These are phyloP conservation scores for Drosophila suboccidentalis DNA, from an alignment of 2,888 invertebrate genomes.

Conservation along the genomic window DNA sequence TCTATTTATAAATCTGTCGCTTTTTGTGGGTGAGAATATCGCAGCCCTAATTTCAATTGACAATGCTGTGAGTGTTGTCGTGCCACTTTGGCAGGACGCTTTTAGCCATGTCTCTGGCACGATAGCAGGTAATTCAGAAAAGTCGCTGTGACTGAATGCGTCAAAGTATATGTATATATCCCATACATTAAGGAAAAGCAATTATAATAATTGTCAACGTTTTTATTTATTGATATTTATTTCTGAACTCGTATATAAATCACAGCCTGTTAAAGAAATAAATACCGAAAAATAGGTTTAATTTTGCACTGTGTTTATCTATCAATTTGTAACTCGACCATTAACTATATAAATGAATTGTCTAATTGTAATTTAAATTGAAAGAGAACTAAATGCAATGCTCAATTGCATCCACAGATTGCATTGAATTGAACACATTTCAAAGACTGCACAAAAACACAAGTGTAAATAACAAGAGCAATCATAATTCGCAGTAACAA, in stretches of 20 bases:
- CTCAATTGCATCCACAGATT: constrained; percentile 13
- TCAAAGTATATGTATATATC: background rate
- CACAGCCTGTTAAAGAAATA: too few relatives aligned
- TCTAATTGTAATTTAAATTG: background rate
- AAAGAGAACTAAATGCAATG: constrained; percentile 7
- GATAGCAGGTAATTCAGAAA: background rate
- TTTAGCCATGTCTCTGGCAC: background rate
- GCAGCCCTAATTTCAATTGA: constrained; percentile 47
- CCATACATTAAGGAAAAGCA: too few relatives aligned
- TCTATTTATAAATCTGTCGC: constrained; percentile 38
- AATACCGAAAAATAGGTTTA: too few relatives aligned
- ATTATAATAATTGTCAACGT: too few relatives aligned
- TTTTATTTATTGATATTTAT: too few relatives aligned
- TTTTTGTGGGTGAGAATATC: constrained; percentile 39
- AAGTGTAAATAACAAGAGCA: constrained; percentile 29
- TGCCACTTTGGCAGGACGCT: constrained; percentile 23
- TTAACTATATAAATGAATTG: background rate
- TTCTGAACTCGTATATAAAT: too few relatives aligned
- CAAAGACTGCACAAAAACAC: constrained; percentile 26
- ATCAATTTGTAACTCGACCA: background rate
- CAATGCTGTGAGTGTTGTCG: constrained; percentile 14
- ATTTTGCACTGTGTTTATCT: background rate
- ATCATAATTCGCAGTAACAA: constrained; percentile 25
- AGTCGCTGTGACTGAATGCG: background rate
- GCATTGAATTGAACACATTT: constrained; percentile 8